Evolutionary conservation across 2,888 invertebrate genomes (phyloP).

Genomic region (Cryptosula pallasiana): DNA sequence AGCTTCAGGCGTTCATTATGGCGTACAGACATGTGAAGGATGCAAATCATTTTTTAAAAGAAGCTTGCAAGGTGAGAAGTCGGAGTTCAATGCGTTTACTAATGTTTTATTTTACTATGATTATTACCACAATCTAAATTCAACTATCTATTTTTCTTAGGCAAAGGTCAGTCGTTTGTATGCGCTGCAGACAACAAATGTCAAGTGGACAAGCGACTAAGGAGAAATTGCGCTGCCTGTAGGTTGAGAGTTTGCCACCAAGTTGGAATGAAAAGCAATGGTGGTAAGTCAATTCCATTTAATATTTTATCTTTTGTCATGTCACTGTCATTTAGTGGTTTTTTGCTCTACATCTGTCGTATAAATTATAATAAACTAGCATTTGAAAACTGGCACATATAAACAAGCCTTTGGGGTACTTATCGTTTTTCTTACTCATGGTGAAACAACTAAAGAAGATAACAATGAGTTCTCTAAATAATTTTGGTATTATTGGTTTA

Average conservation of each 20-base stretch:
- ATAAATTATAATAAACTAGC: no score
- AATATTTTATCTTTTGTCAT: background rate
- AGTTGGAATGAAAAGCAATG: conserved; percentile 21
- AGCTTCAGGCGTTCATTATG: conserved; percentile 15
- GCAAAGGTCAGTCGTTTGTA: conserved; percentile 16
- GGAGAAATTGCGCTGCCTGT: conserved; percentile 19
- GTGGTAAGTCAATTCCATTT: background rate
- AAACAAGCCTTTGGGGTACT: background rate
- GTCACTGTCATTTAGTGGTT: background rate
- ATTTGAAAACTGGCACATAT: no score
- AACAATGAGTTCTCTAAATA: background rate
- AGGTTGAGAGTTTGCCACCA: conserved; percentile 16
- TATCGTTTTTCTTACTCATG: background rate
- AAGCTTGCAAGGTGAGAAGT: conserved; percentile 7
- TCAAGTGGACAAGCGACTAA: conserved; percentile 11
- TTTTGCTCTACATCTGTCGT: no score
- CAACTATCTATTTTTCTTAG: no score
- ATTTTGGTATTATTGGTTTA: background rate
- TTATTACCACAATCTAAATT: no score
- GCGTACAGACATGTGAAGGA: conserved; percentile 19
- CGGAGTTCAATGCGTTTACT: no score
- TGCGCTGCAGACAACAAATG: conserved; percentile 23
- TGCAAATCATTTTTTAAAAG: conserved; percentile 19
- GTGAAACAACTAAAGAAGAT: background rate
- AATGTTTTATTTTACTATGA: no score